Base-by-base conservation (phyloP, 2,113 vertebrate genomes). In the Poeciliopsis turrubarensis region DNA sequence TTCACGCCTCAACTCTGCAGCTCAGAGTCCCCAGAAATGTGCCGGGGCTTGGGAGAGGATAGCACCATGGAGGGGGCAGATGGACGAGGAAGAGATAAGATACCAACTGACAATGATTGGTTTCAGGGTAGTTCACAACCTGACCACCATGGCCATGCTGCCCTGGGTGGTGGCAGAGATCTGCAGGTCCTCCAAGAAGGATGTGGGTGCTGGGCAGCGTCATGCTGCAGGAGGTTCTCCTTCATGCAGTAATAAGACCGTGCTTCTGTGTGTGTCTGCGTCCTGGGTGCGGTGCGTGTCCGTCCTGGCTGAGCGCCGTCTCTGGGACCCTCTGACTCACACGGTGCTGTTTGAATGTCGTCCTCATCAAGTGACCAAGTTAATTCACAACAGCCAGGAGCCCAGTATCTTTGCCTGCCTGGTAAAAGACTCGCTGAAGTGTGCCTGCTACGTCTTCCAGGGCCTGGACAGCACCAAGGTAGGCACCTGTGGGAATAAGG, bases 81-180 rank as follows among this genome's bases (percentile, higher is more conserved):
- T 60, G 12, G 81, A 78, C 27, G 77, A 64, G 4, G 78, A 86
- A 29, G 92, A 89, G 82, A 70, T 94, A 25, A 84, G 63, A 67
- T 99, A 97, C 81, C 89, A 89, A 65, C 94, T 99, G 41, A 95
- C 94, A 60, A 87, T 99, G 4, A 86, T 95, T 25, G 97, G 97
- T 51, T 97, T 93, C 37, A 82, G 97, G 77, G 87, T 93, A 0
- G 96, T 98, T 57, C 96, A 98, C 67, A 86, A 93, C 1, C 93
- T 97, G 57, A 98, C 97, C 83, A 98, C 97, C 67, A 97, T 96
- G 97, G 87, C 97, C 65, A 96, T 98, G 96, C 94, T 99, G 69
- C 97, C 98, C 0, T 99, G 98, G 98, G 94, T 99, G 60, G 96
- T 99, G 89, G 96, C 97, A 0, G 97, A 98, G 91, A 96, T 98